Evolutionary conservation across 2,113 vertebrate species (phyloP), one percentile per base, ranked within the genome.

Genomic region (Heptranchias perlo): DNA sequence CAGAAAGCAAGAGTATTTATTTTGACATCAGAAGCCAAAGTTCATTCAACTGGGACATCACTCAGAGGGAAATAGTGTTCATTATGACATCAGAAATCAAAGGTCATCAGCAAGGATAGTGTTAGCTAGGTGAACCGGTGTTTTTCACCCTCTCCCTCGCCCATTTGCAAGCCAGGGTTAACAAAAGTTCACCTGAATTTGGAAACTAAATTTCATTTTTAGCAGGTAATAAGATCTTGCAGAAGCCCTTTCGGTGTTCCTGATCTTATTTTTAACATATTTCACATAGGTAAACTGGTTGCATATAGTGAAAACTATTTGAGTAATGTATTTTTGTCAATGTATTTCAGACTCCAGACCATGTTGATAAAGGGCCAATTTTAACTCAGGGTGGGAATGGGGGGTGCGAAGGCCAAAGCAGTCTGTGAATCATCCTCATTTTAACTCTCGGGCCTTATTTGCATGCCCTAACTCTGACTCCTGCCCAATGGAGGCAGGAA

Each of bases 11-110:
- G 31, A 61, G 49, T 91, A 91, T 91, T 91, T 91, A 91, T 91
- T 91, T 91, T 91, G 87, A 91, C 87, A 91, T 91, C 87, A 91
- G 87, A 91, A 91, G 87, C 52, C 87, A 91, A 91, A 91, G 87
- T 91, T 91, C 87, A 91, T 58, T 91, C 87, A 91, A 91, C 52
- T 35, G 52, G 52, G 87, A 91, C 87, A 91, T 91, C 52, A 91
- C 87, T 91, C 87, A 91, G 87, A 91, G 87, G 49, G 54, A 91
- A 91, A 91, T 91, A 91, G 52, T 91, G 49, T 61, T 91, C 87
- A 58, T 58, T 91, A 52, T 54, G 49, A 91, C 87, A 91, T 91
- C 87, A 58, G 25, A 91, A 91, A 58, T 58, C 87, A 91, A 91
- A 91, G 87, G 87, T 91, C 87, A 54, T 91, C 87, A 91, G 10